Conservation (phyloP, 2,113 vertebrate species). For the Dermatemys mawii region DNA sequence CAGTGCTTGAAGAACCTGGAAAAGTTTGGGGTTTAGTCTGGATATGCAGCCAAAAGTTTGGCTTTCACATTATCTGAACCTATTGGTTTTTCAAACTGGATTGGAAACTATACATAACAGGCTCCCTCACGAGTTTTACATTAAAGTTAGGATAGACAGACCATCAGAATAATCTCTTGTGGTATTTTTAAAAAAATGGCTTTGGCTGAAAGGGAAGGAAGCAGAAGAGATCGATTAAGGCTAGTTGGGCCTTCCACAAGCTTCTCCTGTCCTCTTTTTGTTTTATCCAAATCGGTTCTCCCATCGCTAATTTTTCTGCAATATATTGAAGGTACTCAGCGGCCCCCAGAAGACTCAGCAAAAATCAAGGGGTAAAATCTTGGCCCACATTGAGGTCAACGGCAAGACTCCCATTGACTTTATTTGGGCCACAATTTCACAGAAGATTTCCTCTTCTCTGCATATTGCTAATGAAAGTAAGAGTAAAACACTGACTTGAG, state of each 20-base stretch:
- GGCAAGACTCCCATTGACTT: not conserved
- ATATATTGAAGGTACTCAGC: not conserved
- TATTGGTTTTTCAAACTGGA: not conserved
- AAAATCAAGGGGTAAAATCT: not conserved
- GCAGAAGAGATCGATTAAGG: not conserved
- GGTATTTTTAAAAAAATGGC: not conserved
- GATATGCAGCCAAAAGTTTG: not conserved
- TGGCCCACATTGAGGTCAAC: not conserved
- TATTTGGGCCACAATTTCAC: not conserved
- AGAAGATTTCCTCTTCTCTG: not conserved
- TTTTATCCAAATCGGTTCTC: not conserved
- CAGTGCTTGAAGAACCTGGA: not conserved
- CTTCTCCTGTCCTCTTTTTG: not conserved
- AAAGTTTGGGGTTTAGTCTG: not conserved
- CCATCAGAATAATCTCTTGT: not conserved
- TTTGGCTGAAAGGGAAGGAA: not conserved
- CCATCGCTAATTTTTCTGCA: not conserved
- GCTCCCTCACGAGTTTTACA: not conserved
- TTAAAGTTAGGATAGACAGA: not conserved
- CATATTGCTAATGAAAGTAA: not conserved
- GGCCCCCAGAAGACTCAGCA: not conserved
- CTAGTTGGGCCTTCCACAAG: not conserved
- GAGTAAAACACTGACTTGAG: not conserved
- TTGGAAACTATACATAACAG: not conserved
- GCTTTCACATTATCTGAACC: not conserved